A percentile compares a stretch with the other conserved stretches of the same genome.
Evolutionary conservation across 2,113 vertebrate genomes (phyloP).

Genomic region (Pelecanus crispus): DNA sequence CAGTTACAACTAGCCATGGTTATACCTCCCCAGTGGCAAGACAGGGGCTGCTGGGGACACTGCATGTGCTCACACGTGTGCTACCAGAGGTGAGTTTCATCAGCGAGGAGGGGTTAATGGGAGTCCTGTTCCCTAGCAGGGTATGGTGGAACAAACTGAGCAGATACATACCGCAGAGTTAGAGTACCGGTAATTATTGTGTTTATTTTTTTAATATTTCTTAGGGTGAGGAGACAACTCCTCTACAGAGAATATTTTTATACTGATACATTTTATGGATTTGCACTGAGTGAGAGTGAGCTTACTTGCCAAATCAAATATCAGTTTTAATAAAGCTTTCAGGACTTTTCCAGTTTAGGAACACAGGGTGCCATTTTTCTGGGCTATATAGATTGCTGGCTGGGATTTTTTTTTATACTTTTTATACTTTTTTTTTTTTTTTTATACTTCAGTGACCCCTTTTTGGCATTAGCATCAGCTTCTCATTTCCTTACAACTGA

Average conservation of each 20-base stretch:
- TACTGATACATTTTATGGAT: background rate
- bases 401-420: background rate
- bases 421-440: background rate
- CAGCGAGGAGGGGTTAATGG: background rate
- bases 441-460: background rate
- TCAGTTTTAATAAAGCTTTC: background rate
- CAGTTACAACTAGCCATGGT: rapidly evolving
- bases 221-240: background rate
- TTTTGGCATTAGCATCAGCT: background rate
- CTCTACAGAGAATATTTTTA: background rate
- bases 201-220: background rate
- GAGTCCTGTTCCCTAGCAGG: background rate
- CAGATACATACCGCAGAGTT: background rate
- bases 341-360: background rate
- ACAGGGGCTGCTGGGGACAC: rapidly evolving
- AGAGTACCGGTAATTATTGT: background rate
- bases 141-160: background rate
- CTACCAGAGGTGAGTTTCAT: background rate
- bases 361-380: background rate
- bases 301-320: background rate
- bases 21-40: background rate
- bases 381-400: background rate
- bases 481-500: conserved; percentile 9
- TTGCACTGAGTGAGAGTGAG: background rate
- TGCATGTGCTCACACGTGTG: rapidly evolving